These are phyloP conservation scores for Megamerina dolium DNA, from an alignment of 2,888 invertebrate species.

Conservation along the genomic window DNA sequence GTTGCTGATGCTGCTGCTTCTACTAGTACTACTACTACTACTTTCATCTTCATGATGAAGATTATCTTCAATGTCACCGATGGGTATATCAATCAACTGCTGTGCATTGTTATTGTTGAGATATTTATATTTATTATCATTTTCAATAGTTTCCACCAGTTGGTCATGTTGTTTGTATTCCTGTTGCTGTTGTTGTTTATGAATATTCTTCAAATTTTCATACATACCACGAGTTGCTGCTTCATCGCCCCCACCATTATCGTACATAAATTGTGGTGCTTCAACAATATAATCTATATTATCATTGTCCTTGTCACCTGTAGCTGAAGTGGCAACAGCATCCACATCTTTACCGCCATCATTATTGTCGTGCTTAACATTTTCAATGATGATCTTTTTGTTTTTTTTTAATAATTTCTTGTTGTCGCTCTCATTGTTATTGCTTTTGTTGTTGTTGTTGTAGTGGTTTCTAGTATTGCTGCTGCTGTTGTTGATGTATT, in stretches of 20 bases:
- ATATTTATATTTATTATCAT: slow-evolving; percentile 5
- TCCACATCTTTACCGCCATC: slow-evolving; percentile 5
- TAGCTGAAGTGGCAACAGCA: neutral
- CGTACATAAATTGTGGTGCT: too few species aligned
- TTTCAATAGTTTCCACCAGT: too few species aligned
- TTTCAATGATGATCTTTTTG: slow-evolving; percentile 12
- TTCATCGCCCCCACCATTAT: neutral
- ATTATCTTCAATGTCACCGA: slow-evolving; percentile 35
- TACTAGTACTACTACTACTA: too few species aligned
- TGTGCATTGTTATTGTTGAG: slow-evolving; percentile 6
- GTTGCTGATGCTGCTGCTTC: slow-evolving; percentile 6
- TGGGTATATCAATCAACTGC: slow-evolving; percentile 24
- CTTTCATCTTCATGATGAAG: slow-evolving; percentile 30
- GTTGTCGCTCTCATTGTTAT: slow-evolving; percentile 9
- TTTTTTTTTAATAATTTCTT: slow-evolving; percentile 7
- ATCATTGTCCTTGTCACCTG: slow-evolving; percentile 1
- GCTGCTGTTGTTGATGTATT: slow-evolving; percentile 7
- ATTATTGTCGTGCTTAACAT: slow-evolving; percentile 10
- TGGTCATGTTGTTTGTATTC: neutral
- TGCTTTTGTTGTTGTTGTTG: slow-evolving; percentile 14
- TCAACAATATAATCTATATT: neutral
- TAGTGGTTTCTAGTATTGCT: slow-evolving; percentile 7
- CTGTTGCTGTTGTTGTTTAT: slow-evolving; percentile 10
- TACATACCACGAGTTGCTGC: too few species aligned
- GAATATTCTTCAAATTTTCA: too few species aligned